phyloP scores from a whole-genome alignment of 2,113 vertebrate species.

The Leucosticte australis region DNA sequence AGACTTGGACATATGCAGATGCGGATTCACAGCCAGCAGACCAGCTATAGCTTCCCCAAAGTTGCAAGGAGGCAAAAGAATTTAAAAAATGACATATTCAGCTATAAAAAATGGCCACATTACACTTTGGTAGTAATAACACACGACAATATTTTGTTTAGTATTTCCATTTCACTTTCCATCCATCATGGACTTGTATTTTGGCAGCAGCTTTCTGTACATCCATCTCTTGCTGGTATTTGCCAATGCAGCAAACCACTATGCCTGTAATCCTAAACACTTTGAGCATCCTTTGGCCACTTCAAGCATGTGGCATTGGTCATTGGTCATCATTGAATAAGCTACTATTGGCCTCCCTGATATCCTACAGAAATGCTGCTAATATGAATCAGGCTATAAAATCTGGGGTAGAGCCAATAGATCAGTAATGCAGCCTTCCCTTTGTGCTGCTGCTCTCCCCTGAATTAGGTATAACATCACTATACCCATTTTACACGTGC shows the following conservation, averaged over 20 bases:
- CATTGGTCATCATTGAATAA: background rate
- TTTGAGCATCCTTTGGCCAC: background rate
- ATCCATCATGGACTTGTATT: background rate
- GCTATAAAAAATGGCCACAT: background rate
- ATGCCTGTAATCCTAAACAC: background rate
- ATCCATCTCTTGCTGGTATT: background rate
- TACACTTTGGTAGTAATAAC: background rate
- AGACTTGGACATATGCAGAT: background rate
- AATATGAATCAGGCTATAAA: background rate
- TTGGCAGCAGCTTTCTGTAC: background rate
- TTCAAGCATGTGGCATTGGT: background rate
- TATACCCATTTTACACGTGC: background rate
- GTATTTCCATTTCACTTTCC: background rate
- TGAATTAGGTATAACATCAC: background rate
- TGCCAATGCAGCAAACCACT: background rate
- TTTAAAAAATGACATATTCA: background rate
- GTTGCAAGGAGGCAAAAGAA: background rate
- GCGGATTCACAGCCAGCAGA: background rate
- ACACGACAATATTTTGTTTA: slow-evolving; percentile 39
- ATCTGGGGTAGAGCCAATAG: background rate
- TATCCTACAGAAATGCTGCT: background rate
- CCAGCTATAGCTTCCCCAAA: background rate
- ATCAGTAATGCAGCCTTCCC: background rate
- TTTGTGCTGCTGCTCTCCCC: background rate
- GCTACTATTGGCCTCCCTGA: background rate